These are phyloP conservation scores for Polydrusus tereticollis DNA, from an alignment of 2,888 invertebrate species.

Conservation along the genomic window DNA sequence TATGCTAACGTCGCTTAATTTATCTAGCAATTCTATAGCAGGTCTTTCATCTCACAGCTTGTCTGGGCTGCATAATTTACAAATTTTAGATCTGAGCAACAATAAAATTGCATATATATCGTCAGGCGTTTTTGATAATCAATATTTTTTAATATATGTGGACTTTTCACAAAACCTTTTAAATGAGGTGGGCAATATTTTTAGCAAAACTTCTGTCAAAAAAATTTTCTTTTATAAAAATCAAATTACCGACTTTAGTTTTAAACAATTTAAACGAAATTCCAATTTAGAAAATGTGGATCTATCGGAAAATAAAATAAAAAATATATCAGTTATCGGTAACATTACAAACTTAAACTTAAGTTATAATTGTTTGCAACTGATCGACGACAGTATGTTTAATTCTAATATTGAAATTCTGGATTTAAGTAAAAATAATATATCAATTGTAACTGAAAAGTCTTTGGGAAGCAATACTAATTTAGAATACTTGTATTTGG, in stretches of 20 bases:
- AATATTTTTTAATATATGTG: neutral
- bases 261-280: neutral
- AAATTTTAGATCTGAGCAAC: neutral
- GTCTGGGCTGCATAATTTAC: neutral
- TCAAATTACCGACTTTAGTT: neutral
- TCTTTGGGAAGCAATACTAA: neutral
- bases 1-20: neutral
- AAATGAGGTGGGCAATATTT: neutral
- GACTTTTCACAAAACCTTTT: neutral
- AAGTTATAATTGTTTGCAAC: conserved; percentile 4
- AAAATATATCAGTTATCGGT: neutral
- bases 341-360: neutral
- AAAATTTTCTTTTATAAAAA: neutral
- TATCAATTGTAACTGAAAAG: neutral
- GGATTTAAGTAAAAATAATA: conserved; percentile 5
- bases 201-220: neutral
- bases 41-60: neutral
- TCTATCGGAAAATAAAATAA: neutral
- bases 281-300: neutral
- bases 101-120: neutral
- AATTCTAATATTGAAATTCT: neutral
- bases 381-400: neutral
- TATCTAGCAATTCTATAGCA: neutral
- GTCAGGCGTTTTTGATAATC: neutral
- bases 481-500: neutral